A percentile compares a stretch with the other conserved stretches of the same genome.
These are phyloP conservation scores for Harmothoe impar DNA, from an alignment of 2,888 invertebrate species.

Conservation along the genomic window DNA sequence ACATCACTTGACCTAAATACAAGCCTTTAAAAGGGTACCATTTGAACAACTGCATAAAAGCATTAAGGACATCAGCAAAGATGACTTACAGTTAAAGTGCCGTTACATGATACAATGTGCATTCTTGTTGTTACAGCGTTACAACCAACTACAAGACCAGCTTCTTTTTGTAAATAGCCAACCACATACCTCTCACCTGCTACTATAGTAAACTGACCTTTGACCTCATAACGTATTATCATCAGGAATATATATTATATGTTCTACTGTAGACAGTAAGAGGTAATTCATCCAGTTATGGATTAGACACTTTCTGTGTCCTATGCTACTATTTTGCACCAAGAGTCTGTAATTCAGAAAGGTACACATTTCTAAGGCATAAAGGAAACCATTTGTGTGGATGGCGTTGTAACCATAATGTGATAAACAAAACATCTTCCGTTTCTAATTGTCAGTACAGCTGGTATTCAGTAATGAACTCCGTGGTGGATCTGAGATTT, in stretches of 20 bases:
- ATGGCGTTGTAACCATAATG: too few species aligned
- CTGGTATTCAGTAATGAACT: too few species aligned
- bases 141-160: conserved; percentile 26
- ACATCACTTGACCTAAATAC: too few species aligned
- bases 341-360: too few species aligned
- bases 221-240: background rate
- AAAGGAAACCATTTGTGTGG: too few species aligned
- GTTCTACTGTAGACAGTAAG: too few species aligned
- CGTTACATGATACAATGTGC: background rate
- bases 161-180: background rate
- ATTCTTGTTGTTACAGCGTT: background rate
- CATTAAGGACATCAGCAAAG: background rate
- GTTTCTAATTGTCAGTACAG: too few species aligned
- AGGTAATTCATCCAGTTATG: background rate
- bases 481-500: too few species aligned
- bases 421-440: too few species aligned
- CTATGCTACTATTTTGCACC: background rate
- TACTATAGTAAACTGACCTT: background rate
- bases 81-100: background rate
- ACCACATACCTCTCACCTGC: too few species aligned
- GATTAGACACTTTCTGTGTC: background rate
- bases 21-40: too few species aligned
- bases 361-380: too few species aligned
- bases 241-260: background rate
- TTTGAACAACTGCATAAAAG: background rate